phyloP scores from a whole-genome alignment of 2,888 invertebrate species.

The Vannuccia rotundouncinata region DNA sequence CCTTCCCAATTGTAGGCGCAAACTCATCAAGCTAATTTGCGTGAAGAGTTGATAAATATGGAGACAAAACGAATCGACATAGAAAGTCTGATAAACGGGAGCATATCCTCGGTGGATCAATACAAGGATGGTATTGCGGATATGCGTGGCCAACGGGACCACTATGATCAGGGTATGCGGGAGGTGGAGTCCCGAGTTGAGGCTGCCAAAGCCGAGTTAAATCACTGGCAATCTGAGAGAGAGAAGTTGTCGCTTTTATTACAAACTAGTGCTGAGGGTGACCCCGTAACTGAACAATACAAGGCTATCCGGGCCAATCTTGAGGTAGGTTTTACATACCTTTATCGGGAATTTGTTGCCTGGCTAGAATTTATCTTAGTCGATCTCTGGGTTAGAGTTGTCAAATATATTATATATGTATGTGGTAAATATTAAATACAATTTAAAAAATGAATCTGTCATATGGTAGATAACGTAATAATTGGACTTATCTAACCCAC shows the following conservation, averaged over 20 bases:
- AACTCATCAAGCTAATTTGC: slow-evolving; percentile 74
- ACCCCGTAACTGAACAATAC: slow-evolving; percentile 45
- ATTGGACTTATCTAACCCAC: too few species aligned
- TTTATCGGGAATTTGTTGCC: too few species aligned
- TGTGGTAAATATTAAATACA: too few species aligned
- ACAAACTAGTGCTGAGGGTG: slow-evolving; percentile 48
- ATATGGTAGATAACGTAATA: too few species aligned
- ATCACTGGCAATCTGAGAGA: slow-evolving; percentile 48
- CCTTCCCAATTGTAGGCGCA: slow-evolving; percentile 58
- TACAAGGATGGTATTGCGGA: slow-evolving; percentile 38
- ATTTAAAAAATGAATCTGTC: too few species aligned
- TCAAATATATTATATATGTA: too few species aligned
- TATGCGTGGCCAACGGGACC: slow-evolving; percentile 33
- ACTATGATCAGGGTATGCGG: slow-evolving; percentile 4
- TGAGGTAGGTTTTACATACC: too few species aligned
- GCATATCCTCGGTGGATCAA: background rate
- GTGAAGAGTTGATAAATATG: slow-evolving; percentile 68
- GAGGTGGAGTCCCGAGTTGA: slow-evolving; percentile 3
- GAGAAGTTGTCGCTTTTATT: slow-evolving; percentile 49
- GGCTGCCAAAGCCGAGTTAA: slow-evolving; percentile 35
- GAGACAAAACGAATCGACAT: slow-evolving; percentile 29
- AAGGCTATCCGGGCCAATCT: slow-evolving; percentile 32
- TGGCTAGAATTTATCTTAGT: too few species aligned
- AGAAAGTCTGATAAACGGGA: background rate
- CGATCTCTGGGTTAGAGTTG: too few species aligned